phyloP scores from a whole-genome alignment of 2,797 vertebrate genomes.

The Myotis myotis region DNA sequence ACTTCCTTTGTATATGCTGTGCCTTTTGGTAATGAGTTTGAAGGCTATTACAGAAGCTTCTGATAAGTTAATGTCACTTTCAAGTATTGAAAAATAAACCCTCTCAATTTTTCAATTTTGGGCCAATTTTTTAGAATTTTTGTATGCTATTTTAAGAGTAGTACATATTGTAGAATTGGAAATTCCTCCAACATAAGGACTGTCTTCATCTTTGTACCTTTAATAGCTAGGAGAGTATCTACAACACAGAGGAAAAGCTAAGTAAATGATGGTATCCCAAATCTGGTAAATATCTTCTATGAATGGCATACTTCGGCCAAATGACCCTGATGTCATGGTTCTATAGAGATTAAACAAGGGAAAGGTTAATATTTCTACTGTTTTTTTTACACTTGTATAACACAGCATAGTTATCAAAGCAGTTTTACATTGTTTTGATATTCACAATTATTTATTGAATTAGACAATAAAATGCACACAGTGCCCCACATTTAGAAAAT shows the following conservation, averaged over 20 bases:
- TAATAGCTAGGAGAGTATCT: not conserved
- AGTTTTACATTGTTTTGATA: not conserved
- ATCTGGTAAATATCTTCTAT: not conserved
- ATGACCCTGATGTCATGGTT: not conserved
- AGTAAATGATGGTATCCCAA: not conserved
- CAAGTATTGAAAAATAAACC: not conserved
- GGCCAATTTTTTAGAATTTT: not conserved
- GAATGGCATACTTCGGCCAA: not conserved
- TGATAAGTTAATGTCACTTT: slow-evolving; percentile 31
- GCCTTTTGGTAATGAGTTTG: not conserved
- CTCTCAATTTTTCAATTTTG: not conserved
- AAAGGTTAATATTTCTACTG: not conserved
- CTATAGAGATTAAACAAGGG: not conserved
- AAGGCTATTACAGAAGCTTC: not conserved
- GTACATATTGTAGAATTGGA: not conserved
- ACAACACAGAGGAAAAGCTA: not conserved
- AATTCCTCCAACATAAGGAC: not conserved
- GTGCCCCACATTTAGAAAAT: not conserved
- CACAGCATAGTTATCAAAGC: not conserved
- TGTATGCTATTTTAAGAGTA: slow-evolving; percentile 12
- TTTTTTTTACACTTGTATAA: not conserved
- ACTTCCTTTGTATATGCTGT: not conserved
- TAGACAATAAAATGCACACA: not conserved
- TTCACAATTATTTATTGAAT: not conserved
- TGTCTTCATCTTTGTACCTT: not conserved